Conservation (phyloP, 2,113 vertebrate genomes). For the Oryzias celebensis region DNA sequence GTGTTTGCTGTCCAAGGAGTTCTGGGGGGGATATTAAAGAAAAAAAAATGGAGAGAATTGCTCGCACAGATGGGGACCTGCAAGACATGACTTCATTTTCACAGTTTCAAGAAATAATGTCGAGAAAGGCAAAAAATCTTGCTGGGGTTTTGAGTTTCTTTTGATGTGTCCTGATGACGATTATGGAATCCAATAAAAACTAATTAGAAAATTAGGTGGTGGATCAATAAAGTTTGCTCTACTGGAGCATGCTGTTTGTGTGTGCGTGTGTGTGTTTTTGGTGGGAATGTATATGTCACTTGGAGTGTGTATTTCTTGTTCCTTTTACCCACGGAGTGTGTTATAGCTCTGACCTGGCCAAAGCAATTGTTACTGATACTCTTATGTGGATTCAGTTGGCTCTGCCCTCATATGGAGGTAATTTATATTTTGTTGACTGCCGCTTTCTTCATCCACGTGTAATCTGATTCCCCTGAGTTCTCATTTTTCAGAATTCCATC, state of each 20-base stretch:
- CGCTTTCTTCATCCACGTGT: conserved; percentile 57
- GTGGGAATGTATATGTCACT: conserved; percentile 27
- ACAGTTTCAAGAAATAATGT: conserved; percentile 74
- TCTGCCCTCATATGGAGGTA: conserved; percentile 64
- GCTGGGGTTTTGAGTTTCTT: conserved; percentile 80
- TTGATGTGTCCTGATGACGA: conserved; percentile 79
- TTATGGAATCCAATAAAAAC: conserved; percentile 85
- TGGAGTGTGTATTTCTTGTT: conserved; percentile 49
- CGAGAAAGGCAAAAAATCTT: conserved; percentile 79
- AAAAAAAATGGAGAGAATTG: conserved; percentile 39
- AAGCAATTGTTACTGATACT: conserved; percentile 78
- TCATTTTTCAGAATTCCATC: conserved; percentile 72
- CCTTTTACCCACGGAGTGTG: conserved; percentile 56
- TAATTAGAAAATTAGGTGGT: conserved; percentile 81
- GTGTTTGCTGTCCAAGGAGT: conserved; percentile 77
- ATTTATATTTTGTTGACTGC: conserved; percentile 80
- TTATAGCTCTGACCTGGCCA: conserved; percentile 70
- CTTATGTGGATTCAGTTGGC: conserved; percentile 71
- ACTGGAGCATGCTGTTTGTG: conserved; percentile 63
- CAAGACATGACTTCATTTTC: conserved; percentile 76
- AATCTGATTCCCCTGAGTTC: conserved; percentile 68
- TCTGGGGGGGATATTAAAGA: conserved; percentile 45
- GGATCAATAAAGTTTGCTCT: conserved; percentile 78
- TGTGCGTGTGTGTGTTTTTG: conserved; percentile 14
- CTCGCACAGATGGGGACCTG: conserved; percentile 72